These are phyloP conservation scores for Latrodectus elegans DNA, from an alignment of 2,888 invertebrate genomes.

Conservation along the genomic window DNA sequence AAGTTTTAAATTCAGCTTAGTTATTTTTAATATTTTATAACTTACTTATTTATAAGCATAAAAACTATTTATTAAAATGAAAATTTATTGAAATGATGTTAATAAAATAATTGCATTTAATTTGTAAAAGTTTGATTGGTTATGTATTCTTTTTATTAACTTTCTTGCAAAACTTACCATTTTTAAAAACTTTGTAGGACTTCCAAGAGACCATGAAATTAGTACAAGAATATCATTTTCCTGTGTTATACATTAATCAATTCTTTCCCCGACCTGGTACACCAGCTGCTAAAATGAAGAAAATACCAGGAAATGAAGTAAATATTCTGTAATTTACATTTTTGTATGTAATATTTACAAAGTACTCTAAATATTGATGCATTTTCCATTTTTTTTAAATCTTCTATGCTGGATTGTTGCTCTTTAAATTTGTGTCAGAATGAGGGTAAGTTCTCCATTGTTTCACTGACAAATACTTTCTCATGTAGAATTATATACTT, in stretches of 20 bases:
- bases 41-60: neutral
- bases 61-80: neutral
- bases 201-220: constrained; percentile 90
- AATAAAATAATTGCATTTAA: neutral
- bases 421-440: no score
- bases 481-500: no score
- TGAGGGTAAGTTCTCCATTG: no score
- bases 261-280: constrained; percentile 97
- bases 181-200: constrained; percentile 77
- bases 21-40: no score
- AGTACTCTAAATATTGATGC: no score
- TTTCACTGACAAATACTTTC: no score
- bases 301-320: constrained; percentile 86
- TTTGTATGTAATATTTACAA: no score
- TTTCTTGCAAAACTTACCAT: no score
- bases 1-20: no score
- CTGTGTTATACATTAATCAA: constrained; percentile 97
- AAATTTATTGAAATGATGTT: neutral
- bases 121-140: neutral
- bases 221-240: constrained; percentile 90
- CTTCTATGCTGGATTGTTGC: no score
- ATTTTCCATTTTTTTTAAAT: no score
- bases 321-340: neutral
- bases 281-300: constrained; percentile 91
- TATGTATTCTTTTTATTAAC: neutral